Evolutionary conservation across 2,113 vertebrate species (phyloP), one percentile per base, ranked within the genome.

Genomic region (Hepsetus odoe): DNA sequence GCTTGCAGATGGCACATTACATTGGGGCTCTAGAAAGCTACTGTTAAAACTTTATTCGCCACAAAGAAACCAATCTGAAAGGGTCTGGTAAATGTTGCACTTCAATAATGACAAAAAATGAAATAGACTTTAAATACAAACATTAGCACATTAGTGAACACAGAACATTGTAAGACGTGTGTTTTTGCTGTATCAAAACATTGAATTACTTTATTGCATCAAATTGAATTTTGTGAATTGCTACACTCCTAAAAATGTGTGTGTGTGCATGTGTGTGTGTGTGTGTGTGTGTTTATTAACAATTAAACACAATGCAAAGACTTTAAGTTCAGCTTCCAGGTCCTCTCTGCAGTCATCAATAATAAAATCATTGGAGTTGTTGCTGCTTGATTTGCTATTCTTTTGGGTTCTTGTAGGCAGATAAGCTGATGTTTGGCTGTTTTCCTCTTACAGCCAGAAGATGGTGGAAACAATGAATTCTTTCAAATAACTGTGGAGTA

Each of bases 321-420:
- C 13, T 42, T 59, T 26, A 67, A 76, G 67, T 85, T 24, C 32
- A 81, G 46, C 79, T 79, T 64, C 72, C 40, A 75, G 80, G 73
- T 86, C 70, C 46, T 82, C 80, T 88, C 84, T 58, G 51, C 68
- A 68, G 74, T 66, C 85, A 90, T 92, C 73, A 91, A 90, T 90
- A 88, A 91, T 92, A 76, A 86, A 90, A 59, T 66, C 32, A 59
- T 75, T 85, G 83, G 75, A 84, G 80, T 81, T 89, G 84, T 89
- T 86, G 84, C 84, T 85, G 76, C 87, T 83, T 90, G 85, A 89
- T 90, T 86, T 86, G 72, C 66, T 85, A 35, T 87, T 90, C 84
- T 51, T 81, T 85, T 88, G 80, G 55, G 78, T 66, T 83, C n/a
- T 74, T 79, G 85, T 81, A 86, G 83, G 77, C 86, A 85, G 80